Conservation (phyloP, 2,797 vertebrate genomes). For the Nannoperca australis region DNA sequence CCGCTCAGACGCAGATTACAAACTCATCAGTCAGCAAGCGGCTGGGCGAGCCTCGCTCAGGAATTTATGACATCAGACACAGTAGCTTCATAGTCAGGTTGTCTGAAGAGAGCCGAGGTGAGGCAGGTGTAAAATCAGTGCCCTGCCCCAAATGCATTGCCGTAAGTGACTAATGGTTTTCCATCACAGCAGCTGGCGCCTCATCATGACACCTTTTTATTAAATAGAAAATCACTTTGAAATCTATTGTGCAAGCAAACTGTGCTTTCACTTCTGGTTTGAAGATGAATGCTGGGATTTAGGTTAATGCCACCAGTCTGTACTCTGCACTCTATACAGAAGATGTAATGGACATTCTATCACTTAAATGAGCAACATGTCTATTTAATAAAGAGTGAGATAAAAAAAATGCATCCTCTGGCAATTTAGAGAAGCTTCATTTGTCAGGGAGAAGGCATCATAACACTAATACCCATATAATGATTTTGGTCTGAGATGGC, state of each 20-base stretch:
- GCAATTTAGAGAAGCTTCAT: conserved; percentile 49
- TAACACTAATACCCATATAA: conserved; percentile 59
- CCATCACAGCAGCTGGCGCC: conserved; percentile 13
- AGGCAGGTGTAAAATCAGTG: conserved; percentile 57
- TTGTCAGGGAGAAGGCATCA: conserved; percentile 46
- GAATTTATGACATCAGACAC: conserved; percentile 70
- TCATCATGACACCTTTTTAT: not conserved
- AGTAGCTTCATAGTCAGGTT: conserved; percentile 12
- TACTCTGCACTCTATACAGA: not conserved
- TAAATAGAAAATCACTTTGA: conserved; percentile 10
- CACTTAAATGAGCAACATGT: conserved; percentile 31
- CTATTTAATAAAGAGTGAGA: conserved; percentile 27
- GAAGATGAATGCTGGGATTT: conserved; percentile 13
- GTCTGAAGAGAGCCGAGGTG: conserved; percentile 19
- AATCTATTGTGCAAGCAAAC: conserved; percentile 11
- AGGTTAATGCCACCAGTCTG: conserved; percentile 25
- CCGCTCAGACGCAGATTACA: conserved; percentile 57
- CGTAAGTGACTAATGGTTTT: conserved; percentile 65
- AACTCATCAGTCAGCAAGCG: conserved; percentile 56
- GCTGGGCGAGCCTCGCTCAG: conserved; percentile 50
- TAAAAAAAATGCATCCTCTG: conserved; percentile 46
- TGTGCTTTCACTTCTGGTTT: conserved; percentile 9
- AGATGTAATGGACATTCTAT: conserved; percentile 20
- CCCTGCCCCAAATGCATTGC: conserved; percentile 45
- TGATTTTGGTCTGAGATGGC: conserved; percentile 49